Evolutionary conservation across 2,888 invertebrate species (phyloP), one percentile per base, ranked within the genome.

Genomic region (Idaea biselata): DNA sequence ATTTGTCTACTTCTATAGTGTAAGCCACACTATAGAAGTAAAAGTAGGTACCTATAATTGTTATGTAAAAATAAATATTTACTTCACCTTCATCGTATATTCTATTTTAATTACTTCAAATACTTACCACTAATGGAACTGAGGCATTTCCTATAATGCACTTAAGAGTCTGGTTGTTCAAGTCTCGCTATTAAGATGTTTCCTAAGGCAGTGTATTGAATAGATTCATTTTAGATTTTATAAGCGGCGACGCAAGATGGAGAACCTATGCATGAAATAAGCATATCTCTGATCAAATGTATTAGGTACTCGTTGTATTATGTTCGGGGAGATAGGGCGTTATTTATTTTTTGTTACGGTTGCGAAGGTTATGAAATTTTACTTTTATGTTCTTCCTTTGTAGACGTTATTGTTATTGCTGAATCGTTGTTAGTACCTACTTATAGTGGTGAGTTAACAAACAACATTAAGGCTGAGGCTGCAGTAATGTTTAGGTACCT

Each of bases 211-310:
- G 11, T 44, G 44, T 44, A 68, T 73, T 74, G 76, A 78, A 81
- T 77, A 78, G 79, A 81, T 78, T 77, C 80, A 79, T 82, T 82
- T 78, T 75, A 78, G 75, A 81, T 82, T 81, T 82, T 80, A 81
- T 78, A 79, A 76, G 76, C 67, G 58, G 68, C 72, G 78, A 77
- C 74, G 75, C 69, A 68, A 73, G 70, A 72, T 73, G 71, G 71
- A 63, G 71, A 82, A 75, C 74, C 82, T 80, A 83, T 84, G 84
- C 83, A 83, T 83, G 83, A 83, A 83, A 84, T 84, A 81, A 83
- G 77, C 82, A 80, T 83, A 82, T 81, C 76, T 82, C 75, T 83
- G 78, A 78, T 81, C 77, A 76, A 77, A 79, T 78, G 78, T 78
- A 76, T 74, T 77, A 70, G 73, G 66, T 55, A 58, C 63, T 68